Evolutionary conservation across 2,797 vertebrate genomes (phyloP).

Genomic region (Sebastes nivosus): DNA sequence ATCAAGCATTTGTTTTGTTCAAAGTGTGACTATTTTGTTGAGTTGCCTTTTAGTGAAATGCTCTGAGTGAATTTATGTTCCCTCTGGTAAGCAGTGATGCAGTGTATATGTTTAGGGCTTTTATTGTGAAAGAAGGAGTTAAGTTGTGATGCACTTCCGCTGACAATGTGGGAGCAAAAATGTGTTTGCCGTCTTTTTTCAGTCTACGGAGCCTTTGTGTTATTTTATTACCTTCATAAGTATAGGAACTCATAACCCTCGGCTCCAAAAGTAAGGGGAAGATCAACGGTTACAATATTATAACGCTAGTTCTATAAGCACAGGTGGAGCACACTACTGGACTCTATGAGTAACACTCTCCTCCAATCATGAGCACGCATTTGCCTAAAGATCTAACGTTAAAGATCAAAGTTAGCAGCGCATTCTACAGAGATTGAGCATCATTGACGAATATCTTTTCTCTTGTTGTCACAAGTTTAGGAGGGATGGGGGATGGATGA

Average conservation of each 20-base stretch:
- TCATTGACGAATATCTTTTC: background rate
- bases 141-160: rapidly evolving
- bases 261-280: background rate
- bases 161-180: too few species aligned
- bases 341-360: too few species aligned
- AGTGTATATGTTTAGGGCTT: too few species aligned
- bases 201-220: too few species aligned
- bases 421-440: background rate
- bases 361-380: too few species aligned
- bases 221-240: background rate
- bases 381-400: background rate
- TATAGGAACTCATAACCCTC: background rate
- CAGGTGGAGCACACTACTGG: too few species aligned
- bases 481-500: background rate
- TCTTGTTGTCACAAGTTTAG: background rate
- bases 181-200: too few species aligned
- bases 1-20: background rate
- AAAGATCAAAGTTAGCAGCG: background rate
- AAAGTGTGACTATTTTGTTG: background rate
- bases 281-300: background rate
- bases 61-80: too few species aligned
- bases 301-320: too few species aligned
- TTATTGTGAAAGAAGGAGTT: too few species aligned
- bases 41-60: background rate
- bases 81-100: too few species aligned